Conservation (phyloP, 2,113 vertebrate genomes). For the Lagopus leucura region DNA sequence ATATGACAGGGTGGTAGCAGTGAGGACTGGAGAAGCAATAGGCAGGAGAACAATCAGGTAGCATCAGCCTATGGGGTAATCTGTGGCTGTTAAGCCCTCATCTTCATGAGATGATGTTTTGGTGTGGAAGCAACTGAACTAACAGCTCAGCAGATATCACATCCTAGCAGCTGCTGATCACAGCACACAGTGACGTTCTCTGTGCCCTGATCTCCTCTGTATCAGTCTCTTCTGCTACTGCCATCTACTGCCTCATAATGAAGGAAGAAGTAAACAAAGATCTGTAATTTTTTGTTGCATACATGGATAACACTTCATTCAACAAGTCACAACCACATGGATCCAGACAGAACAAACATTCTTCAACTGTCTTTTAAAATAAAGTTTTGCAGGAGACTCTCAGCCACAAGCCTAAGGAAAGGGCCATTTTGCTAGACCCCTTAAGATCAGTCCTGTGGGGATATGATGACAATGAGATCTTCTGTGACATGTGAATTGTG, state of each 20-base stretch:
- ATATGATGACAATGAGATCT: not conserved
- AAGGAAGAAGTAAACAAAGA: not conserved
- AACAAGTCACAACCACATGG: not conserved
- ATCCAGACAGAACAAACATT: not conserved
- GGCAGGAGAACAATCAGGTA: accelerated
- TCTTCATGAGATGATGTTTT: not conserved
- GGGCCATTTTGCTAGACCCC: not conserved
- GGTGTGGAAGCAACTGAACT: not conserved
- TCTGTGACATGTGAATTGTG: not conserved
- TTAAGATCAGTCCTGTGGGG: not conserved
- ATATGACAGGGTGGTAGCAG: not conserved
- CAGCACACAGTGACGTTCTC: accelerated
- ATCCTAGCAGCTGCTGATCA: not conserved
- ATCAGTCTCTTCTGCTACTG: not conserved
- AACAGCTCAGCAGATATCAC: not conserved
- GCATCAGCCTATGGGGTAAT: not conserved
- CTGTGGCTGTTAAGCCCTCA: not conserved
- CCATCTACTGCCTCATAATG: not conserved
- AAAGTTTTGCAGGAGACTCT: not conserved
- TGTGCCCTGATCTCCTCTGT: not conserved
- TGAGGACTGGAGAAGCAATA: not conserved
- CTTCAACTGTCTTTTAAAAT: not conserved
- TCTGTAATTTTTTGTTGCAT: not conserved
- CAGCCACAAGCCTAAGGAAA: not conserved
- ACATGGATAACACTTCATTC: not conserved